Evolutionary conservation across 1,140 invertebrate genomes (phyloP).

Genomic region (Pseudachorutes palmiensis): DNA sequence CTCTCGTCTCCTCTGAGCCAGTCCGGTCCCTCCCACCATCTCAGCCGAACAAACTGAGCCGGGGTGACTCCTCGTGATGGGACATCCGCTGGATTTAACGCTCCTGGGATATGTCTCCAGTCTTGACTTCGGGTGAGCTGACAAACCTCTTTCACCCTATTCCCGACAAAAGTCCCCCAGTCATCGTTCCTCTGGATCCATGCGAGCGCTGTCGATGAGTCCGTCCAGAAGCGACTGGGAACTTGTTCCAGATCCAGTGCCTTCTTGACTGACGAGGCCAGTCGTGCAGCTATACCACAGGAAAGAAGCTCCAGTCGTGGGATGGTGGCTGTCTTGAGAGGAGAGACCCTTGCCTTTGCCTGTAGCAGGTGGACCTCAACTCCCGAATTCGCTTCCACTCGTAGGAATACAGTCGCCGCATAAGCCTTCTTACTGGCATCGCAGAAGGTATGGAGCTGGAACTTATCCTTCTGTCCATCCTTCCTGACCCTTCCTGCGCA

Average conservation of each 20-base stretch:
- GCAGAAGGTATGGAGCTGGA: slow-evolving; percentile 24
- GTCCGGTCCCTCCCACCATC: slow-evolving; percentile 18
- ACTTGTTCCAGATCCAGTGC: neutral
- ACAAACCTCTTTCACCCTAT: slow-evolving; percentile 36
- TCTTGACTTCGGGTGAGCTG: neutral
- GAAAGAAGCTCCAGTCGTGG: slow-evolving; percentile 23
- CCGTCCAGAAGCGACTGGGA: slow-evolving; percentile 37
- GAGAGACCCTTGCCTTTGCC: slow-evolving; percentile 20
- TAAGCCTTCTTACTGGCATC: slow-evolving; percentile 32
- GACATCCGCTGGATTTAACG: slow-evolving; percentile 17
- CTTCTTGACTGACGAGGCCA: neutral
- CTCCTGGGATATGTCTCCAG: slow-evolving; percentile 19
- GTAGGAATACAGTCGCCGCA: slow-evolving; percentile 23
- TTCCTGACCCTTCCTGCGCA: neutral
- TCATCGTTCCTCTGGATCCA: slow-evolving; percentile 38
- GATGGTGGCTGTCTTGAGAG: slow-evolving; percentile 15
- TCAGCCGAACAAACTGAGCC: neutral
- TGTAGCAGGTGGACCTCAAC: slow-evolving; percentile 9
- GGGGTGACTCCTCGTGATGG: slow-evolving; percentile 15
- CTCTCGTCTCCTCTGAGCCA: slow-evolving; percentile 1
- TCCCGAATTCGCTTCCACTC: neutral
- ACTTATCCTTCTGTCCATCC: slow-evolving; percentile 1
- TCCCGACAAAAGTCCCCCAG: slow-evolving; percentile 34
- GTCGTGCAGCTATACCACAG: slow-evolving; percentile 12
- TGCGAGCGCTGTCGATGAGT: slow-evolving; percentile 39